Evolutionary conservation across 2,888 invertebrate genomes (phyloP).

Genomic region (Mesorhabditis spiculigera): DNA sequence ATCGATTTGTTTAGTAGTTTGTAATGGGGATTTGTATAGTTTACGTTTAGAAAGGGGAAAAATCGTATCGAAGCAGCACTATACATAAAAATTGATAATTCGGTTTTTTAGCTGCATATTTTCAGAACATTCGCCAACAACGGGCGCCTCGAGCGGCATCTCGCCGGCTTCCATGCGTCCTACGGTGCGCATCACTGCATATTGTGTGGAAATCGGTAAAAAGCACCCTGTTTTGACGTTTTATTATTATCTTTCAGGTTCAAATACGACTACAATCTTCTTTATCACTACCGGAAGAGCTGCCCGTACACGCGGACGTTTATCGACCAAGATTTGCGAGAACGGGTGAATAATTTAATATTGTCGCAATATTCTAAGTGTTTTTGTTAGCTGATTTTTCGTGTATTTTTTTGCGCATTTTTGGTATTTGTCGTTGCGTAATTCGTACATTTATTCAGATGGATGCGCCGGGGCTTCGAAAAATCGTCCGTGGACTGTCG

Average conservation of each 20-base stretch:
- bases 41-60: too few relatives aligned
- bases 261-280: conserved; percentile 54
- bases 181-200: conserved; percentile 46
- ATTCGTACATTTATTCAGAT: conserved; percentile 19
- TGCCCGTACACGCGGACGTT: conserved; percentile 46
- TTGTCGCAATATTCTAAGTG: not conserved
- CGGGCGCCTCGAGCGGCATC: conserved; percentile 46
- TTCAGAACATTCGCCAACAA: conserved; percentile 45
- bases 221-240: not conserved
- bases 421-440: not conserved
- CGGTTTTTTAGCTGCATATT: too few relatives aligned
- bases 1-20: too few relatives aligned
- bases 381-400: not conserved
- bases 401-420: not conserved
- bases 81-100: too few relatives aligned
- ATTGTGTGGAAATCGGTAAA: conserved; percentile 49
- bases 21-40: too few relatives aligned
- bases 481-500: conserved; percentile 38
- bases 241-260: conserved; percentile 10
- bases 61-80: too few relatives aligned
- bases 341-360: conserved; percentile 18
- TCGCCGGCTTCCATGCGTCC: conserved; percentile 47
- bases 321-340: conserved; percentile 41
- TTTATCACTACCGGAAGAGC: conserved; percentile 50
- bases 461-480: conserved; percentile 35